Conservation (phyloP, 2,888 invertebrate genomes). For the Himalopsyche tibetana region DNA sequence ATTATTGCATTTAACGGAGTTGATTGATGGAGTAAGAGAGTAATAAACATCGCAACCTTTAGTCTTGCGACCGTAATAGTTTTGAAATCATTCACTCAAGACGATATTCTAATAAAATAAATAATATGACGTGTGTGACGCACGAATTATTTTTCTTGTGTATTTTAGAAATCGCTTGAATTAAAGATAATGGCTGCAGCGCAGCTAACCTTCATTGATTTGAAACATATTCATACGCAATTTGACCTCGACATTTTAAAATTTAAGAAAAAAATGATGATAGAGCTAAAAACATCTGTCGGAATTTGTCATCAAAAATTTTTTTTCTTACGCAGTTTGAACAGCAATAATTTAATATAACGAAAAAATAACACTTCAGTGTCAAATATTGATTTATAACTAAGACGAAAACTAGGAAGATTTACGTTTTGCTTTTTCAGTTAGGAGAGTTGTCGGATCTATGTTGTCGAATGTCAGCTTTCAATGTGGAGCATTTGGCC, state of each 20-base stretch:
- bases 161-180: constrained; percentile 8
- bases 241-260: constrained; percentile 17
- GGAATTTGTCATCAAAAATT: too few relatives aligned
- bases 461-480: too few relatives aligned
- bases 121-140: not conserved
- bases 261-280: not conserved
- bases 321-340: too few relatives aligned
- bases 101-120: not conserved
- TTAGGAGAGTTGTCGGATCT: too few relatives aligned
- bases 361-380: too few relatives aligned
- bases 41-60: constrained; percentile 17
- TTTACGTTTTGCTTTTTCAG: too few relatives aligned
- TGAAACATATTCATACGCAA: constrained; percentile 34
- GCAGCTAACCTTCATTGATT: constrained; percentile 17
- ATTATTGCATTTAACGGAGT: not conserved
- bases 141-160: not conserved
- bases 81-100: constrained; percentile 14
- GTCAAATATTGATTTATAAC: too few relatives aligned
- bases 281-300: too few relatives aligned
- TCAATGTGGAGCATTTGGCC: too few relatives aligned
- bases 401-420: too few relatives aligned
- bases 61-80: not conserved
- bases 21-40: not conserved
- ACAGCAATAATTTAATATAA: too few relatives aligned
- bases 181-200: not conserved